Evolutionary conservation across 2,888 invertebrate genomes (phyloP).

Genomic region (Allygus modestus): DNA sequence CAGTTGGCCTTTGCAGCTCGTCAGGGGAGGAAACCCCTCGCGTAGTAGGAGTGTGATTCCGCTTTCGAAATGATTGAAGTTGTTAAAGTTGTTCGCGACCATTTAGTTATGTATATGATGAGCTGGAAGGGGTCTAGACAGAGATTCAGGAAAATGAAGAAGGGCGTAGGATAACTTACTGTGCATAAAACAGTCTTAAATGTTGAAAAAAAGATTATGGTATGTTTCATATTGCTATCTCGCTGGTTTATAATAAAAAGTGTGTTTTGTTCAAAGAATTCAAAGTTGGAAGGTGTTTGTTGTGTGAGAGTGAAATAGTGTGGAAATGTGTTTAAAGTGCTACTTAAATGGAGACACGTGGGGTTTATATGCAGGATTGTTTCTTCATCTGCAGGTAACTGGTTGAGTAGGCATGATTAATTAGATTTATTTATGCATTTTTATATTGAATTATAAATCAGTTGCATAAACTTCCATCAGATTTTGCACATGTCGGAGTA

Average conservation of each 20-base stretch:
- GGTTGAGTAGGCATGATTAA: too few species aligned
- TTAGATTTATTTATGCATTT: too few species aligned
- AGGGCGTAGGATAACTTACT: neutral
- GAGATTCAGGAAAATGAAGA: neutral
- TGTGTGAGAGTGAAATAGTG: neutral
- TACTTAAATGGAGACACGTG: neutral
- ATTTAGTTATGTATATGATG: neutral
- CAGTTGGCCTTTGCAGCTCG: neutral
- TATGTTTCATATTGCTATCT: too few species aligned
- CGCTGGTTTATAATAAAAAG: neutral
- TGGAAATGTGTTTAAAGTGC: constrained; percentile 19
- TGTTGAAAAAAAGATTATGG: too few species aligned
- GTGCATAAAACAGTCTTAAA: neutral
- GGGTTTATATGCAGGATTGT: neutral
- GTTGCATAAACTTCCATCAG: too few species aligned
- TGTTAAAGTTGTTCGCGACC: neutral
- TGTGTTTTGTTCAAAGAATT: neutral
- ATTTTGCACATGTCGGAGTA: too few species aligned
- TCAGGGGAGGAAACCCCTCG: neutral
- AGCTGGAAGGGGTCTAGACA: neutral
- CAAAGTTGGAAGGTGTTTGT: neutral
- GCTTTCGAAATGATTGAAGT: neutral
- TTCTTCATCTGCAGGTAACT: neutral
- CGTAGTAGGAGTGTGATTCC: neutral
- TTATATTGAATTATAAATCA: too few species aligned